phyloP scores from a whole-genome alignment of 1,140 invertebrate species.

The Drosophila oshimai region DNA sequence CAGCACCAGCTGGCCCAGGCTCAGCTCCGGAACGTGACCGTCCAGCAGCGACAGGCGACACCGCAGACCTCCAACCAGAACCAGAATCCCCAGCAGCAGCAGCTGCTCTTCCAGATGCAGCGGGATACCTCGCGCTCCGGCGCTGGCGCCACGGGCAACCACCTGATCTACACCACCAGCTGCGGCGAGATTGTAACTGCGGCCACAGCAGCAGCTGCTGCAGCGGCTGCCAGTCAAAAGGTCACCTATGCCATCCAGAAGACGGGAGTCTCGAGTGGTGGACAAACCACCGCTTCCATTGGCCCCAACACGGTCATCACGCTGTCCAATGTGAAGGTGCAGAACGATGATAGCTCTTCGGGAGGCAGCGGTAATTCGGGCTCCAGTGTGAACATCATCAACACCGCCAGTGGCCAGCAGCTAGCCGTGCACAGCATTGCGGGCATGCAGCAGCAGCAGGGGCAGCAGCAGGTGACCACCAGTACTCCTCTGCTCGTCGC shows the following conservation, averaged over 20 bases:
- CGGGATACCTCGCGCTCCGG: conserved; percentile 61
- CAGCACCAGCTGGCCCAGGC: conserved; percentile 71
- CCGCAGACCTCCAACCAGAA: conserved; percentile 50
- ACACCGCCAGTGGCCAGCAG: conserved; percentile 75
- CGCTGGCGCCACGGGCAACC: conserved; percentile 56
- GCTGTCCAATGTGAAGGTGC: conserved; percentile 72
- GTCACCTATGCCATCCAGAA: conserved; percentile 73
- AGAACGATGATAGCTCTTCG: conserved; percentile 52
- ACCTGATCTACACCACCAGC: conserved; percentile 78
- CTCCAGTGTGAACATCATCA: conserved; percentile 73
- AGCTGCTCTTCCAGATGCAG: conserved; percentile 75
- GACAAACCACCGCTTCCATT: conserved; percentile 39
- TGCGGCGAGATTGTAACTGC: conserved; percentile 64
- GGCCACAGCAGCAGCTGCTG: conserved; percentile 29
- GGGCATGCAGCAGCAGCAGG: conserved; percentile 57
- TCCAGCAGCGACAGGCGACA: conserved; percentile 65
- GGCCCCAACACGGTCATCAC: conserved; percentile 77
- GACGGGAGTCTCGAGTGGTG: conserved; percentile 20
- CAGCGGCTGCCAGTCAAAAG: conserved; percentile 58
- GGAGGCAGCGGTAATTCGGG: conserved; percentile 12
- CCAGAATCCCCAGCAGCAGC: conserved; percentile 55
- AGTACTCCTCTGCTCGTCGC: conserved; percentile 66
- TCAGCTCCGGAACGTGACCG: conserved; percentile 74
- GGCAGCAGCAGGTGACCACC: conserved; percentile 22
- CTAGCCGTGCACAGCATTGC: conserved; percentile 76